Evolutionary conservation across 2,113 vertebrate genomes (phyloP), one percentile per base, ranked within the genome.

Genomic region (Apeltes quadracus): DNA sequence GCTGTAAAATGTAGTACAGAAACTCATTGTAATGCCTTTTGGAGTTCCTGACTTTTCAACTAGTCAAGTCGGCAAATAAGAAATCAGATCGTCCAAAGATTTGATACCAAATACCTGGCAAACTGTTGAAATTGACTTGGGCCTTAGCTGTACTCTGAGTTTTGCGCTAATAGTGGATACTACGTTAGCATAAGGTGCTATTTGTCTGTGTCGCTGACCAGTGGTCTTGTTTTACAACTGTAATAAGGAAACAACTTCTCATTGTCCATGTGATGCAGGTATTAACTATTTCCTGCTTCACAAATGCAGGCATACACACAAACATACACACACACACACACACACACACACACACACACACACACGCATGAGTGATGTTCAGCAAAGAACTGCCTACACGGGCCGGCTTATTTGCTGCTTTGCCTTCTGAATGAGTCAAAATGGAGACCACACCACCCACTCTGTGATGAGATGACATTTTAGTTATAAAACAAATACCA

Each of bases 371-470:
- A 56, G 20, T 3, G 41, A 67, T 67, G 18, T 68, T 57, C 51
- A 51, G 43, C 36, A 39, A 50, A 43, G 72, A 73, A 64, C 76
- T 68, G 78, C 74, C 75, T 38, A 65, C 64, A 67, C 70, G 27
- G n/a, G 22, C 14, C 46, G 48, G 22, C 2, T 4, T 71, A 22
- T 64, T 67, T 27, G 75, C 65, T 53, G 48, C 44, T 48, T 36
- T 53, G 32, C 46, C 53, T 55, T 62, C 59, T 72, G 66, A 76
- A 61, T 61, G 55, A 72, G 56, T 69, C 61, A 73, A 84, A 78
- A 73, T 69, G 27, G 56, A 73, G 56, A 73, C 54, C 61, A 61
- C 63, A 65, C 68, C 69, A 64, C 65, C 77, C 62, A 71, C 72
- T 79, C 73, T 43, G 43, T 75, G 48, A 72, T 48, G 36, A 38